A percentile compares a stretch with the other conserved stretches of the same genome.
phyloP scores from a whole-genome alignment of 1,140 invertebrate species.

The Solen grandis region DNA sequence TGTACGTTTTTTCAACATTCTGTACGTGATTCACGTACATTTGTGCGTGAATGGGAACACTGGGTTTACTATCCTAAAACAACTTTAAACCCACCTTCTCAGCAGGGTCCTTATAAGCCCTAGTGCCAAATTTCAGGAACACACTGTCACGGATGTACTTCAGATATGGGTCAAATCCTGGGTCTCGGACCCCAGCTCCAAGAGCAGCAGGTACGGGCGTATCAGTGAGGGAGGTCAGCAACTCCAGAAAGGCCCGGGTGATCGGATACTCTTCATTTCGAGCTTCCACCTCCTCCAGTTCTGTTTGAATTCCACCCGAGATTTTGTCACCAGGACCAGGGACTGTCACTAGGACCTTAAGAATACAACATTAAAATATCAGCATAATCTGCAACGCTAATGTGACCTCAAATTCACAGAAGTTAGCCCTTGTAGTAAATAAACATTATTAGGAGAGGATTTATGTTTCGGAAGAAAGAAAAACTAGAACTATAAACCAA shows the following conservation, averaged over 20 bases:
- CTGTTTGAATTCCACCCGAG: conserved; percentile 76
- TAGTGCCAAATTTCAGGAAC: conserved; percentile 88
- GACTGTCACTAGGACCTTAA: conserved; percentile 48
- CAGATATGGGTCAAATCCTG: conserved; percentile 94
- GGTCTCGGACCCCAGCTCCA: conserved; percentile 89
- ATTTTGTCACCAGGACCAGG: not conserved
- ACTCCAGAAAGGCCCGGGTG: conserved; percentile 87
- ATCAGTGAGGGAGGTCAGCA: conserved; percentile 89
- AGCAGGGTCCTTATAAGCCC: conserved; percentile 88
- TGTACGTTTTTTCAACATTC: no score
- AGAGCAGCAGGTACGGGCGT: conserved; percentile 88
- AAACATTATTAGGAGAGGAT: no score
- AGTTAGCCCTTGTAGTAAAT: no score
- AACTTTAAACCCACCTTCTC: conserved; percentile 84
- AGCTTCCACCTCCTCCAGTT: conserved; percentile 90
- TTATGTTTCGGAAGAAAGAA: no score
- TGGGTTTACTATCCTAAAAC: no score
- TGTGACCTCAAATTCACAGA: no score
- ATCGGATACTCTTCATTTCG: conserved; percentile 86
- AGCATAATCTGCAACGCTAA: no score
- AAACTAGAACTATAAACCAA: no score
- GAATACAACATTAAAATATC: no score
- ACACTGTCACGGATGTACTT: conserved; percentile 90
- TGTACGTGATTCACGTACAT: no score
- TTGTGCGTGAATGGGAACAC: no score